Base-by-base conservation (phyloP, 2,797 vertebrate species). In the Rhynchotus rufescens region DNA sequence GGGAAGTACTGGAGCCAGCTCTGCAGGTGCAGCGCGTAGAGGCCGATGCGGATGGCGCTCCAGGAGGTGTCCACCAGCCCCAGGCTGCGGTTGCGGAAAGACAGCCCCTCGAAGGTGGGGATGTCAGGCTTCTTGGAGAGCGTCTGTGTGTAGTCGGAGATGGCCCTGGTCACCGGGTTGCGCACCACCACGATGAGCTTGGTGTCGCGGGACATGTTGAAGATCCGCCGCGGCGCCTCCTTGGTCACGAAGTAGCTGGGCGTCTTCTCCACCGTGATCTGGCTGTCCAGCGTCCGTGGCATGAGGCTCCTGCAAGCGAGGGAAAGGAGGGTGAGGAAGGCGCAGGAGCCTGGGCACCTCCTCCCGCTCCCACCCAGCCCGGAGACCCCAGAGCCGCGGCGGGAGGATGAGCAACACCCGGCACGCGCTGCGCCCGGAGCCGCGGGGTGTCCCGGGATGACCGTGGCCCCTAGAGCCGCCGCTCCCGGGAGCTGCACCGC, bases 231-330 rank as follows among this genome's bases (percentile, higher is more conserved):
- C 0, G 99, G 99, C 0, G 99, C 98, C 86, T 99, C 99, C 23
- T 98, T 98, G 38, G 99, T 99, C 83, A 99, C 99, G 1, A 99
- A 99, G 94, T 99, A 99, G 97, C 99, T 99, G 73, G 99, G 99
- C 1, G 99, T 99, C 98, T 99, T 99, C 97, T 99, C 99, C 94
- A 99, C 97, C 0, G 99, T 99, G 97, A 99, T 99, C 97, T 99
- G 99, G 92, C 98, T 98, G 96, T 99, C 99, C 1, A 99, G 96
- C 0, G 99, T 99, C 15, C 99, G 97, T 0, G 99, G 99, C 99
- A 99, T 99, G 84, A 99, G 96, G 80, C 98, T 98, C 98, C 99
- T 99, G 96, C 44, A 84, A 87, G 78, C 0, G 0, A 91, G 96
- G 85, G 66, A 59, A 49, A 80, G 40, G 51, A 5, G 1, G 21